Evolutionary conservation across 30 jellyfish, hydroid and myxozoan genomes (phyloP), one percentile per base, ranked within the genome.

Genomic region (Mastigias papua): DNA sequence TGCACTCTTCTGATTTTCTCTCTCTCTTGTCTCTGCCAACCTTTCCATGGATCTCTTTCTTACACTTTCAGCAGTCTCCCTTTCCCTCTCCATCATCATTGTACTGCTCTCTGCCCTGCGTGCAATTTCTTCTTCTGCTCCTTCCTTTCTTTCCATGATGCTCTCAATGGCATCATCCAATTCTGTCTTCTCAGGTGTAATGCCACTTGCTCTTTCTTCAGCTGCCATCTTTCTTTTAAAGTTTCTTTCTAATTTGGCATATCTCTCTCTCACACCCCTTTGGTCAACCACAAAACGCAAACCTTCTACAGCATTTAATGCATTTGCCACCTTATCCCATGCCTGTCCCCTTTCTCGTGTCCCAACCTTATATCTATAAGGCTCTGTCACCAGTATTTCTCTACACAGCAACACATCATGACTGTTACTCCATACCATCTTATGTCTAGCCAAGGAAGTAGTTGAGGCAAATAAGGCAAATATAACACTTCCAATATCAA

Each of bases 151-250:
- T 30, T 63, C 73, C 22, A 29, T 64, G 19, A 71, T 58, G 35
- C 74, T 69, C 34, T 86, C 94, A 48, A 86, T 17, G 13, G 78
- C 73, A 16, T 50, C 54, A 51, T 84, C 88, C 54, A 60, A 28
- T 34, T 84, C 89, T 10, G 80, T 69, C 32, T 28, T 34, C 50
- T 72, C 86, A 9, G 81, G 78, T 37, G 54, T 32, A 34, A 65
- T 86, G 30, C 89, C 94, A 58, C 81, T 31, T n/a, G 83, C 82
- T 73, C 74, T 81, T 51, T 51, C 82, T 34, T 86, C 77, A n/a
- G 42, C 65, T 33, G 33, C 23, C 46, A 21, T 58, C 73, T 61
- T 60, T 73, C 49, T 57, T 57, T 57, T 19, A 17, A 67, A 67
- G 48, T 67, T 20, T 33, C 48, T 67, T 33, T 67, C 48, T 25